Base-by-base conservation (phyloP, 2,797 vertebrate species). In the Microctenopoma stevenorrisi region DNA sequence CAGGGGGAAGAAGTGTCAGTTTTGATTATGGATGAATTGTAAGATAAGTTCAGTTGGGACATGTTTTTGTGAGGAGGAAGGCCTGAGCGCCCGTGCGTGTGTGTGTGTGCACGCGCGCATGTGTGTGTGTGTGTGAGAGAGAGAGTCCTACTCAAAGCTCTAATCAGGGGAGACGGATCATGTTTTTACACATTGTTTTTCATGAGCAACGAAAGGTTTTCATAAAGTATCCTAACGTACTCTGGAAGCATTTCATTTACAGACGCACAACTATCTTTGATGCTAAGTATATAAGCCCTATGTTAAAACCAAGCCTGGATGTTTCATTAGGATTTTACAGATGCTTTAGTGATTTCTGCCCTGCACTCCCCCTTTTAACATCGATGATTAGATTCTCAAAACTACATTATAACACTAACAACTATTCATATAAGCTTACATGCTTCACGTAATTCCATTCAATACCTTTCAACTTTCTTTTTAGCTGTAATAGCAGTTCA, bases 11-110 rank as follows among this genome's bases (percentile, higher is more conserved):
- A 52, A 76, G 58, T 87, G 90, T 91, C 89, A 89, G 60, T 83
- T 91, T 86, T 89, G 81, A 90, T 92, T 91, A 89, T 82, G 88
- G 78, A 87, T 91, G 88, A 89, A 79, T 75, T 87, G 73, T 74
- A 72, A 84, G 75, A 90, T 90, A 82, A 87, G 84, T 74, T 83
- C 78, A 84, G 83, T 73, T 62, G 61, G 76, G 77, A 86, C 82
- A 79, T 88, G 84, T 84, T 86, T 75, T 81, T 68, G 60, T 77
- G 64, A 55, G 64, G 54, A 64, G 59, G 58, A 74, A 48, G 15
- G 38, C 54, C 3, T 18, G 18, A 18, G 18, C 18, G 18, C 18
- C 18, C 18, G 14, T 71, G 18, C n/a, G 28, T 25, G 38, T 42
- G n/a, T 26, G 66, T 55, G 43, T 40, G 68, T 67, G 40, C 18